Percentiles rank a stretch among this genome's conserved stretches.
Conservation (phyloP, 2,113 vertebrate species). For the Grantiella picta region DNA sequence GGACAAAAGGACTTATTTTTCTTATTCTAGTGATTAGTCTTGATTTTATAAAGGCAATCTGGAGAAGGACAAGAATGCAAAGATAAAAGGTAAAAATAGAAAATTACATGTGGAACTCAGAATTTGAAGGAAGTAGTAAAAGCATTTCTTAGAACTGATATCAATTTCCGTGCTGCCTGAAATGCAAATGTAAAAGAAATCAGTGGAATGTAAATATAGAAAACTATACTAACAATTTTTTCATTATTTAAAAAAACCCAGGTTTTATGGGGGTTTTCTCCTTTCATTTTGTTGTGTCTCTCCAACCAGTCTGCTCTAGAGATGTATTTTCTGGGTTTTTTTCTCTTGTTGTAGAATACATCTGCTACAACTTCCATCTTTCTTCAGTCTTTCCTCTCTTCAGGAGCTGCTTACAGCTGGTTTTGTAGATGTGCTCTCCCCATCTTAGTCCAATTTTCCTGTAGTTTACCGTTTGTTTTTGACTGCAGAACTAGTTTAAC, state of each 20-base stretch:
- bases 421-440: not conserved
- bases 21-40: not conserved
- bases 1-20: not conserved
- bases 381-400: not conserved
- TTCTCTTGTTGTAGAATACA: not conserved
- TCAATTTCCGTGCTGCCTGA: not conserved
- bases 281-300: not conserved
- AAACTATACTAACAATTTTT: not conserved
- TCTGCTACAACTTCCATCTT: not conserved
- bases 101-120: not conserved
- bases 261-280: not conserved
- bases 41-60: not conserved
- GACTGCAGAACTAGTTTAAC: not conserved
- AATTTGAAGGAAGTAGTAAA: not conserved
- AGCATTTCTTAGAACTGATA: not conserved
- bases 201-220: not conserved
- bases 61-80: not conserved
- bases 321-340: not conserved
- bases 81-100: not conserved
- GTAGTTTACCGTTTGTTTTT: not conserved
- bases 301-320: not conserved
- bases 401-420: not conserved
- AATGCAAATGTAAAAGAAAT: not conserved
- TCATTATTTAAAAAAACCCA: rapidly evolving
- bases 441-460: not conserved